Evolutionary conservation across 1,140 invertebrate genomes (phyloP), one percentile per base, ranked within the genome.

Genomic region (Coboldia fuscipes): DNA sequence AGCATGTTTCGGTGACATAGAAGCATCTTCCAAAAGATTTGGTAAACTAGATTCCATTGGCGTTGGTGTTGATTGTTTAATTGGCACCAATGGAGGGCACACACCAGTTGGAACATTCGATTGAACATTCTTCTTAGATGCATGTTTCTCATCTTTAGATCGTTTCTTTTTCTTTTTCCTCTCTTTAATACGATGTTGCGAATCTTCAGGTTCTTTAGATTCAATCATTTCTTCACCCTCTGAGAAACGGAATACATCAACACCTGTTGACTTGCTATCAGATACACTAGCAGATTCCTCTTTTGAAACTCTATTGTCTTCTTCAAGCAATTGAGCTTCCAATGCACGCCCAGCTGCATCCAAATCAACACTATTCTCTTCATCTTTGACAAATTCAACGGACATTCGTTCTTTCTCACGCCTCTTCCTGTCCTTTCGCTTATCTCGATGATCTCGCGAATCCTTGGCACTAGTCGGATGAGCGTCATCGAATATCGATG

Each of bases 111-210:
- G 10, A 16, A 18, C 26, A 19, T 9, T 35, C 20, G 23, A 27
- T 22, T 35, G 33, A 19, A 5, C 22, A 22, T 20, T 35, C 33
- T 38, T 31, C 8, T 23, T 12, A 15, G 20, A 16, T 12, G 19
- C 66, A 34, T 70, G 68, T 42, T 69, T 66, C 36, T 82, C 77
- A 43, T 83, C 79, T 45, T 75, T 80, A 15, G 68, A 78, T 43
- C 72, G 77, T 45, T 82, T 83, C 32, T 79, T 68, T 44, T 82
- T 83, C 52, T 83, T 82, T 47, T 76, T 80, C 47, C 75, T 80
- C 40, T 80, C 75, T 42, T 72, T 73, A 14, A 61, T 56, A 38
- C 78, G 75, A 45, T 68, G 71, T 39, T 43, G 37, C 10, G 10
- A 22, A 1, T 33, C 34, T 30, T 30, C 9, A 1, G 33, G 19